These are phyloP conservation scores for Drosophila suboccidentalis DNA, from an alignment of 2,888 invertebrate genomes.

Conservation along the genomic window DNA sequence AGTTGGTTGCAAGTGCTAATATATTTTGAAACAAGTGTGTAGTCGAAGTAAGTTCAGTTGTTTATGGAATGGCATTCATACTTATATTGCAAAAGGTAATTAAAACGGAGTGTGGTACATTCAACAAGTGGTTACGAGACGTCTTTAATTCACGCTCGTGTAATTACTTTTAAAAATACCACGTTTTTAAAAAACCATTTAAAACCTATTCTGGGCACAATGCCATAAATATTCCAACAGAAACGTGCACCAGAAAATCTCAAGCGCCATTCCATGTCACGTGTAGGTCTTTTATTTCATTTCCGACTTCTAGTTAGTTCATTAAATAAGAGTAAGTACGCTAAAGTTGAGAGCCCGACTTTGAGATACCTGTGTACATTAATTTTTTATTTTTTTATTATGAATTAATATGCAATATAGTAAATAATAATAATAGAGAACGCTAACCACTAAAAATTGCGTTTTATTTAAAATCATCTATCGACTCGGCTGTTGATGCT, in stretches of 20 bases:
- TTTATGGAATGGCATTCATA: not conserved
- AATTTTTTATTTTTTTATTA: too few species aligned
- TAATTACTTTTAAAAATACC: not conserved
- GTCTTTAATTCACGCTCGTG: not conserved
- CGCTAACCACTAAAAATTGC: too few species aligned
- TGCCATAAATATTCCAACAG: conserved; percentile 13
- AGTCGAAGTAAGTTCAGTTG: not conserved
- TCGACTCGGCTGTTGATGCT: too few species aligned
- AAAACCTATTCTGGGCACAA: not conserved
- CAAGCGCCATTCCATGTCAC: conserved; percentile 16
- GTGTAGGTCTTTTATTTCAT: conserved; percentile 35
- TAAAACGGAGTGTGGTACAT: too few species aligned
- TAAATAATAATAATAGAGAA: too few species aligned
- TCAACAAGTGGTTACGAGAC: too few species aligned
- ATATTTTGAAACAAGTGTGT: not conserved
- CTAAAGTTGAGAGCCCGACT: too few species aligned
- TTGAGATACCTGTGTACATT: too few species aligned
- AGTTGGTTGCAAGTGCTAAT: not conserved
- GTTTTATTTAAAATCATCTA: too few species aligned
- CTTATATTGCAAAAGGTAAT: too few species aligned
- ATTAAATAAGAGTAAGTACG: conserved; percentile 28
- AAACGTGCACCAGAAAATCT: conserved; percentile 7
- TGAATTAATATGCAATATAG: too few species aligned
- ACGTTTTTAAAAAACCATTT: not conserved
- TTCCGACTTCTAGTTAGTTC: conserved; percentile 46